Evolutionary conservation across 30 jellyfish, hydroid and myxozoan species (phyloP), one percentile per base, ranked within the genome.

Genomic region (Phacellophora camtschatica): DNA sequence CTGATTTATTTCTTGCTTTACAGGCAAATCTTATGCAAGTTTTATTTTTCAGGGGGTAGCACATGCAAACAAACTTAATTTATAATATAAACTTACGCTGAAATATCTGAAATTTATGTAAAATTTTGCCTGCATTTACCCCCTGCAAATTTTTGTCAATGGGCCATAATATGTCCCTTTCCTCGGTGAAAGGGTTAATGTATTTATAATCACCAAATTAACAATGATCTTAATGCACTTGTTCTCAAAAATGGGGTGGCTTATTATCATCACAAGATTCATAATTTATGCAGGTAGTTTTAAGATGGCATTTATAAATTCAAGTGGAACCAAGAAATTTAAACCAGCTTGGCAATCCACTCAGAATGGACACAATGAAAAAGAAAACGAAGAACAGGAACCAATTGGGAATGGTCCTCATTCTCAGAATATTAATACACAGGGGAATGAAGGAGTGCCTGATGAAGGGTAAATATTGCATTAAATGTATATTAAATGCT

Each of bases 291-390:
- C 20, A 80, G 91, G 75, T 64, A 53, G 63, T 19, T 80, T 82
- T 53, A 71, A 82, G 51, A 82, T 71, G 86, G 70, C 94, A 2
- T 82, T 82, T 31, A 50, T 57, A 20, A 68, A 33, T 20, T 15
- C 94, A 45, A 46, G 75, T 56, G 94, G 94, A 29, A 46, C 83
- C 13, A 82, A 82, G 41, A 69, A 71, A 43, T 82, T 82, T 71
- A 82, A 82, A 28, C 83, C 94, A 50, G 94, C 87, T 9, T 82
- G 94, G 94, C 91, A 80, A 35, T 54, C 83, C 1, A 69, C 43
- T 7, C 82, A 80, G 23, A 19, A 48, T 30, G n/a, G n/a, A n/a
- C n/a, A n/a, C n/a, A 65, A 80, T 8, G 69, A 71, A 8, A 28
- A 39, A 13, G 66, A 28, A 0, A 15, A 13, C 4, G 80, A 77